These are phyloP conservation scores for Amblyteles armatorius DNA, from an alignment of 2,888 invertebrate genomes.

Conservation along the genomic window DNA sequence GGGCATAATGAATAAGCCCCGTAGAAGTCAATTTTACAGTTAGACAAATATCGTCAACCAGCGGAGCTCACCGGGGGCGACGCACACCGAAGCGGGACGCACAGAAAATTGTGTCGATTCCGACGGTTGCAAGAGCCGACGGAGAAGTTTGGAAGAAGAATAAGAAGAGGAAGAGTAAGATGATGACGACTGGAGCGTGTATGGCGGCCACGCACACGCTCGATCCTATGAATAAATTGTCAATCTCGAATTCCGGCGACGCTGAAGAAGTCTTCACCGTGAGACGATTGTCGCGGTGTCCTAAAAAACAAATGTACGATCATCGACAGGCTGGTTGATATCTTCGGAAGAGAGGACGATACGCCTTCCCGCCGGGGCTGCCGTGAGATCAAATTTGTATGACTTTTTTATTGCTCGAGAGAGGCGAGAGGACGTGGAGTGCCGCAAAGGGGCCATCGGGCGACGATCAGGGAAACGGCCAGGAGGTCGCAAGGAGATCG, in stretches of 20 bases:
- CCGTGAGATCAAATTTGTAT: not conserved
- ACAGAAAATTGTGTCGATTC: slow-evolving; percentile 66
- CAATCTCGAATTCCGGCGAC: slow-evolving; percentile 67
- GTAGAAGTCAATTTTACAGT: slow-evolving; percentile 66
- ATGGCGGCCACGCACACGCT: slow-evolving; percentile 59
- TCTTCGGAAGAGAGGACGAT: not conserved
- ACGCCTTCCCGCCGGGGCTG: too few species aligned
- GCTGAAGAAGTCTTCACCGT: slow-evolving; percentile 3
- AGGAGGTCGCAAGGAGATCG: not conserved
- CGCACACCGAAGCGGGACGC: slow-evolving; percentile 10
- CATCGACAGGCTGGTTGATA: not conserved
- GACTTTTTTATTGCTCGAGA: not conserved
- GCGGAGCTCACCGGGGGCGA: slow-evolving; percentile 47
- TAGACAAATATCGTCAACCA: slow-evolving; percentile 67
- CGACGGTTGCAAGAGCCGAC: slow-evolving; percentile 57
- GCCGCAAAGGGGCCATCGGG: not conserved
- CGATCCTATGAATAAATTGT: slow-evolving; percentile 72
- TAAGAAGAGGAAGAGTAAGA: slow-evolving; percentile 48
- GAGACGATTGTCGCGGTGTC: slow-evolving; percentile 45
- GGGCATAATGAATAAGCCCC: slow-evolving; percentile 57
- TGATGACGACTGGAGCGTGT: slow-evolving; percentile 51
- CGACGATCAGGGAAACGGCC: not conserved
- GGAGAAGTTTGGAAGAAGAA: slow-evolving; percentile 45
- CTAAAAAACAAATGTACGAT: slow-evolving; percentile 3
- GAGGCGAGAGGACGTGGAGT: not conserved